Base-by-base conservation (phyloP, 2,113 vertebrate species). In the Henicopernis longicauda region DNA sequence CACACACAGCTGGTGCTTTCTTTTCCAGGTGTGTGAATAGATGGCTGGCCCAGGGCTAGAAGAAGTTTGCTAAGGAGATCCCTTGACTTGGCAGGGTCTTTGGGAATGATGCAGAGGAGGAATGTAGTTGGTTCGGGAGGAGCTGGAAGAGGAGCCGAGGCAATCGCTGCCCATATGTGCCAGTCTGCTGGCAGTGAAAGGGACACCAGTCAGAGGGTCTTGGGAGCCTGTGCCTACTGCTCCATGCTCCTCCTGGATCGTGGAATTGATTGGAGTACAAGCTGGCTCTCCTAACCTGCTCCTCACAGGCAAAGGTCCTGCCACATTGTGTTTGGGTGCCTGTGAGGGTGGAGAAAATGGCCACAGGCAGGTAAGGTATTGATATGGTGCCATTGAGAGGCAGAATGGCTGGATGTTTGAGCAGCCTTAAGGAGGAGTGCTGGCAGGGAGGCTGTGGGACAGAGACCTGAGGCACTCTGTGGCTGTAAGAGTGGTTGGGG, bases 141-240 rank as follows among this genome's bases (percentile, higher is more conserved):
- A 45, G 40, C 55, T 78, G 16, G 59, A 84, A 36, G n/a, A 58
- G 32, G 42, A 32, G 58, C 27, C 50, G n/a, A 13, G 44, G 58
- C 29, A 62, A 1, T 55, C 0, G 0, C 40, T 77, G 69, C 31
- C 45, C 10, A 0, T 15, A 3, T 31, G 27, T 42, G 66, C 15
- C 6, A 15, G 26, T 12, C 16, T 62, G 31, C 36, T 44, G 57
- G 47, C 20, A 20, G 49, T 16, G 16, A 44, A n/a, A 44, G 49
- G 58, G 38, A 20, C 10, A 5, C 16, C 21, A 9, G 49, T 7
- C 49, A 34, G 32, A 58, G n/a, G 29, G 27, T 38, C 40, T 21
- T 14, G 13, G 52, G 26, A 54, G 52, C 23, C n/a, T 7, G 19
- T 66, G 49, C 29, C 44, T 22, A 0, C 23, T 71, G 45, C 17